These are phyloP conservation scores for Ditylenchus dipsaci DNA, from an alignment of 1,140 invertebrate genomes.

Conservation along the genomic window DNA sequence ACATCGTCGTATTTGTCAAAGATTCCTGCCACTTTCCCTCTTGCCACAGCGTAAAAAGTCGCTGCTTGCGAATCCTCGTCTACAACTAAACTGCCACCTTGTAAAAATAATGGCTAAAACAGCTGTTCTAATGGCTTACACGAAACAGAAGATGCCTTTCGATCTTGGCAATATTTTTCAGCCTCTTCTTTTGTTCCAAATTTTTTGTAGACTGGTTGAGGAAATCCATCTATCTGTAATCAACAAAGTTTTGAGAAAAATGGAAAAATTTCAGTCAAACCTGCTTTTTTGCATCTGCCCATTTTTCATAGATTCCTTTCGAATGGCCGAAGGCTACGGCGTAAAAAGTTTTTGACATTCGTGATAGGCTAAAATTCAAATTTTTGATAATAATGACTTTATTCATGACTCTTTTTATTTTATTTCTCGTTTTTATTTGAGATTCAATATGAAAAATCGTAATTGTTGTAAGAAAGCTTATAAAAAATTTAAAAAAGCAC, in stretches of 20 bases:
- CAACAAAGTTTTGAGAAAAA: neutral
- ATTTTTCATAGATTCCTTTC: slow-evolving; percentile 59
- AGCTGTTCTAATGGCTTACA: slow-evolving; percentile 7
- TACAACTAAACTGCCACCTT: slow-evolving; percentile 13
- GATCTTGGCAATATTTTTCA: slow-evolving; percentile 62
- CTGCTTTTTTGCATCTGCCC: slow-evolving; percentile 25
- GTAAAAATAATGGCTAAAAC: neutral
- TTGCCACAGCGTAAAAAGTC: slow-evolving; percentile 41
- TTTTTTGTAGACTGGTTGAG: slow-evolving; percentile 72
- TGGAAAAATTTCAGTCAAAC: slow-evolving; percentile 11
- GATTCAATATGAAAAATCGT: no score
- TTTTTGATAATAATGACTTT: no score
- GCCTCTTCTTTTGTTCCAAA: slow-evolving; percentile 68
- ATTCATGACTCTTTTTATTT: no score
- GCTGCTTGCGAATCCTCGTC: slow-evolving; percentile 14
- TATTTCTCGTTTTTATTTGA: no score
- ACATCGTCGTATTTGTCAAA: slow-evolving; percentile 37
- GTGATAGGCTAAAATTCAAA: neutral
- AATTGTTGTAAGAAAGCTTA: no score
- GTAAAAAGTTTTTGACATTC: slow-evolving; percentile 48
- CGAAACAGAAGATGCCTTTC: neutral
- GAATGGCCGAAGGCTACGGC: slow-evolving; percentile 60
- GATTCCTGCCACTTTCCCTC: slow-evolving; percentile 36
- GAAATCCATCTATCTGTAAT: slow-evolving; percentile 69
- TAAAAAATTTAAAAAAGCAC: no score